Evolutionary conservation across 2,888 invertebrate species (phyloP).

Genomic region (Athalia rosae): DNA sequence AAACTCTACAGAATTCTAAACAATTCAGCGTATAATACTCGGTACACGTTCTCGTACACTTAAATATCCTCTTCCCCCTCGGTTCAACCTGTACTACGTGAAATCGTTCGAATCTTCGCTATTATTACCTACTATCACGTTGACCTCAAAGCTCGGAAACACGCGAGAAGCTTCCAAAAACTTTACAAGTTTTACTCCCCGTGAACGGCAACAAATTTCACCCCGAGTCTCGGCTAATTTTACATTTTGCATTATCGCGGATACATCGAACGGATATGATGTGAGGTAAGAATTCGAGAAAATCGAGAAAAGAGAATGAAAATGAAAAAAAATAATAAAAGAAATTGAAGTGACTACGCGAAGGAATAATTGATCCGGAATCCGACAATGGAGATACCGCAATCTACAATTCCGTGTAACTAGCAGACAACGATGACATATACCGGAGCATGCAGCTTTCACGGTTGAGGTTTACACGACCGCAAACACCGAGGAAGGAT

Average conservation of each 20-base stretch:
- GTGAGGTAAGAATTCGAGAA: neutral
- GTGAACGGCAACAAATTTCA: neutral
- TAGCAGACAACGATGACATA: neutral
- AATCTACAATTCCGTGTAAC: neutral
- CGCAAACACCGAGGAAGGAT: slow-evolving; percentile 31
- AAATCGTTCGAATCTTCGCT: neutral
- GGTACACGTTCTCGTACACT: slow-evolving; percentile 10
- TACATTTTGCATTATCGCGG: too few species aligned
- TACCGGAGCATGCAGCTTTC: neutral
- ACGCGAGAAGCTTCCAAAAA: slow-evolving; percentile 25
- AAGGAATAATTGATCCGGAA: too few species aligned
- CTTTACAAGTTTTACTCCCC: neutral
- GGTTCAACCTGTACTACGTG: neutral
- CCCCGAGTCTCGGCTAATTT: neutral
- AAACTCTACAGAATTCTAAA: neutral
- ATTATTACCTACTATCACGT: slow-evolving; percentile 27
- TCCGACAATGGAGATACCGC: too few species aligned
- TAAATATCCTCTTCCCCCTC: neutral
- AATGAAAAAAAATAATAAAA: too few species aligned
- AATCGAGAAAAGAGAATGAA: too few species aligned
- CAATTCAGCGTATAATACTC: too few species aligned
- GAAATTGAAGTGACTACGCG: too few species aligned
- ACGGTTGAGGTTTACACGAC: slow-evolving; percentile 28
- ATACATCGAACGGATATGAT: too few species aligned
- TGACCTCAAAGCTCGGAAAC: neutral